phyloP scores from a whole-genome alignment of 2,888 invertebrate species.

The Subacronicta megacephala region DNA sequence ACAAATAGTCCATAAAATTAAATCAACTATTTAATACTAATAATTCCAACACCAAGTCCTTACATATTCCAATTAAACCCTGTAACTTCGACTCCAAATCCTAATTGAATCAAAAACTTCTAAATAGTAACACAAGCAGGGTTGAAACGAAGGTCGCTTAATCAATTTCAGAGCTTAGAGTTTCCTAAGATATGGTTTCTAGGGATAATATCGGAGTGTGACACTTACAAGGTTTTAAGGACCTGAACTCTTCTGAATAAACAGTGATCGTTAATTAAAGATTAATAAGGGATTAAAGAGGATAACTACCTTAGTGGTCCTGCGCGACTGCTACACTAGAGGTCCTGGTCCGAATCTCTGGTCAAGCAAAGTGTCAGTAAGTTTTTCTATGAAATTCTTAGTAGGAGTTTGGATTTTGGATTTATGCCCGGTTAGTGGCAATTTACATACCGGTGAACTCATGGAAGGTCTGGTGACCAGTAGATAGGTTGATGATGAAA shows the following conservation, averaged over 20 bases:
- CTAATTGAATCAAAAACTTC: slow-evolving; percentile 41
- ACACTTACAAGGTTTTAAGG: slow-evolving; percentile 9
- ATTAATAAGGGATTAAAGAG: no score
- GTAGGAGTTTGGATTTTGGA: no score
- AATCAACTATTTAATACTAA: slow-evolving; percentile 4
- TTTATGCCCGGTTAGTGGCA: no score
- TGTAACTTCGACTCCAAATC: slow-evolving; percentile 13
- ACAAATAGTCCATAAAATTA: background rate
- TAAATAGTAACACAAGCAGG: slow-evolving; percentile 22
- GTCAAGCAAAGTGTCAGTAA: no score
- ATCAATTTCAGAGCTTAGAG: slow-evolving; percentile 45
- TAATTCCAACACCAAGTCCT: background rate
- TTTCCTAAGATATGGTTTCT: slow-evolving; percentile 4
- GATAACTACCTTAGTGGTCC: no score
- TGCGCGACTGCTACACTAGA: no score
- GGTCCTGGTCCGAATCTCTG: no score
- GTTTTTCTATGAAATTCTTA: no score
- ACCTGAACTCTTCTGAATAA: slow-evolving; percentile 4
- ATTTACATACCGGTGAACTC: no score
- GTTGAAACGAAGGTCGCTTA: slow-evolving; percentile 30
- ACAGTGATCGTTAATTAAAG: no score
- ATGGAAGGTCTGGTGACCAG: no score
- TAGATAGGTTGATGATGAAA: no score
- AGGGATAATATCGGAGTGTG: slow-evolving; percentile 8
- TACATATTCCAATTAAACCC: slow-evolving; percentile 16